Evolutionary conservation across 2,113 vertebrate genomes (phyloP).

Genomic region (Nothobranchius furzeri): DNA sequence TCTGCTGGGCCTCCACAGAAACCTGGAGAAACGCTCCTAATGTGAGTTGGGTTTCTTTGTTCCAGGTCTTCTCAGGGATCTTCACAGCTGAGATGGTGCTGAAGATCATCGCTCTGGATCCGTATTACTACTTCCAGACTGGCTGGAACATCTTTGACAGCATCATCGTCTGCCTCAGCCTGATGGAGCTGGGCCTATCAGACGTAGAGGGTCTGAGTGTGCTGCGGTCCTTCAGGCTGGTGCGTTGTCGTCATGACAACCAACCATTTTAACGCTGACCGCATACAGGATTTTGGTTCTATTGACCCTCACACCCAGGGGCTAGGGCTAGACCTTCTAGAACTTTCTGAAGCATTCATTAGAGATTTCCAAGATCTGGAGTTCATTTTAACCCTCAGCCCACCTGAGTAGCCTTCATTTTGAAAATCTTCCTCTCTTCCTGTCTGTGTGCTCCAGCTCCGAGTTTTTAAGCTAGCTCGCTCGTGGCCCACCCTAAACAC

Average conservation of each 20-base stretch:
- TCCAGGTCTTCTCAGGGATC: constrained; percentile 95
- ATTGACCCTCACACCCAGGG: no score
- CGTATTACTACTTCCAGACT: constrained; percentile 97
- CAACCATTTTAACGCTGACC: no score
- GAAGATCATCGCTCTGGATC: constrained; percentile 96
- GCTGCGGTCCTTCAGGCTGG: constrained; percentile 96
- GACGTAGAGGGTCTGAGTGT: constrained; percentile 95
- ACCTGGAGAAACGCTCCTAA: no score
- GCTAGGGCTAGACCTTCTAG: no score
- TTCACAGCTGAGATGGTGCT: constrained; percentile 97
- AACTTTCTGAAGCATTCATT: no score
- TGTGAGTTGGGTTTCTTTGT: not conserved
- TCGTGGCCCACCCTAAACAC: constrained; percentile 98
- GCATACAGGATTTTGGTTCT: not conserved
- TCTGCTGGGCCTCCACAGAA: no score
- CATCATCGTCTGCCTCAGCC: constrained; percentile 95
- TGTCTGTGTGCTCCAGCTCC: constrained; percentile 75
- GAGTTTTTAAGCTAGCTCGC: constrained; percentile 96
- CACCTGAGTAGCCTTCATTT: not conserved
- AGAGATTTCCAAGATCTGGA: no score
- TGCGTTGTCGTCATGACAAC: constrained; percentile 2
- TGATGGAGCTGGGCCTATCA: constrained; percentile 95
- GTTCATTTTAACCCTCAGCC: not conserved
- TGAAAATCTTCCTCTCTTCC: constrained; percentile 2
- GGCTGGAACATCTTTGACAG: constrained; percentile 99